Percentiles rank a stretch among this genome's conserved stretches.
Conservation (phyloP, 2,888 invertebrate genomes). For the Lithophane ornitopus region DNA sequence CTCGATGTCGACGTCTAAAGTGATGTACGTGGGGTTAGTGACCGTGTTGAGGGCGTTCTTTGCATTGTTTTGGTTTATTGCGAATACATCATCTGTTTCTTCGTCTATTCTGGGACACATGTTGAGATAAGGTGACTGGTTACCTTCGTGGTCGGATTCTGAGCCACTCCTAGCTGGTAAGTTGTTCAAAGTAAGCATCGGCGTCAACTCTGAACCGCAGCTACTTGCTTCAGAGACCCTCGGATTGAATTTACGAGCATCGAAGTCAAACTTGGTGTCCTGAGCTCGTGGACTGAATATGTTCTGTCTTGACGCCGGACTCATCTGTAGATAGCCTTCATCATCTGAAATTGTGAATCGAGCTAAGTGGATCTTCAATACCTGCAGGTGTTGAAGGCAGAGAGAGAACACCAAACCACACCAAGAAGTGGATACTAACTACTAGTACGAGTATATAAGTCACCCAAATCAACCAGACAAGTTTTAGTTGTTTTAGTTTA, state of each 20-base stretch:
- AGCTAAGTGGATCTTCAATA: conserved; percentile 5
- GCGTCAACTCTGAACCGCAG: conserved; percentile 86
- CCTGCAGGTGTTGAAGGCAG: background rate
- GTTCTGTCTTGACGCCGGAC: conserved; percentile 82
- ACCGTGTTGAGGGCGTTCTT: conserved; percentile 80
- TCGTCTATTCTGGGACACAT: conserved; percentile 82
- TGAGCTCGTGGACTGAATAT: conserved; percentile 90
- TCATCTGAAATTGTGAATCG: conserved; percentile 78
- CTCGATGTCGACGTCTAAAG: conserved; percentile 79
- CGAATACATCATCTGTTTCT: conserved; percentile 86
- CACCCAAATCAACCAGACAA: conserved; percentile 18
- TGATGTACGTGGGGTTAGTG: conserved; percentile 86
- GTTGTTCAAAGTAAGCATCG: conserved; percentile 89
- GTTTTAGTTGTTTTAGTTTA: conserved; percentile 48
- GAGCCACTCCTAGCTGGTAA: conserved; percentile 83
- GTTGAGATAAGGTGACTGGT: conserved; percentile 78
- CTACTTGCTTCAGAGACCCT: conserved; percentile 75
- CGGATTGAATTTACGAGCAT: conserved; percentile 78
- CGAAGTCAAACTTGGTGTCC: conserved; percentile 89
- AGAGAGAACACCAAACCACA: conserved; percentile 47
- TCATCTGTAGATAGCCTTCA: conserved; percentile 92
- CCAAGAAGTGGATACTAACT: conserved; percentile 34
- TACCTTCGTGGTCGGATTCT: conserved; percentile 85
- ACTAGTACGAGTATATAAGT: conserved; percentile 23
- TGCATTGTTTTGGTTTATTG: conserved; percentile 78